Evolutionary conservation across 2,113 vertebrate genomes (phyloP), one percentile per base, ranked within the genome.

Genomic region (Puffinus mauretanicus): DNA sequence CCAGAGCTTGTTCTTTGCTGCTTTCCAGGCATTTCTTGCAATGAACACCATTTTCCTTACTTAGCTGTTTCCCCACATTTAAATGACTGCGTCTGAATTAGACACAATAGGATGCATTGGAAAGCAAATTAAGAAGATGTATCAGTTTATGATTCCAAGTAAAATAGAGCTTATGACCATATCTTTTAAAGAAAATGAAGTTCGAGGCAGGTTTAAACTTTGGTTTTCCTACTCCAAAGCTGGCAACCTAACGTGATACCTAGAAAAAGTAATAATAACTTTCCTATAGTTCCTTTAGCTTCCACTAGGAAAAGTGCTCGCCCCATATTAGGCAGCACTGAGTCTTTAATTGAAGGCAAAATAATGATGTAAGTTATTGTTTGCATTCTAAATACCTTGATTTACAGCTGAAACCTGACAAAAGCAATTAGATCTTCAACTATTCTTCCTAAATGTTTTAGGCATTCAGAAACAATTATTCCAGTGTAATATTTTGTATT

Each of bases 361-460:
- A 65, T 32, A 0, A 30, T 84, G 24, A 44, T 61, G 6, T 42
- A 62, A 46, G 12, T 94, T 60, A 42, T 18, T 0, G 0, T 77
- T 83, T 70, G 19, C 36, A 32, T 81, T 92, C 64, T 73, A 24
- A 40, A 62, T 49, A 51, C 8, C 22, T 80, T 61, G 49, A 49
- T 66, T 81, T 86, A 60, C 38, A 81, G 46, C 34, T 72, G 47
- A 91, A 87, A 79, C 34, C 36, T 94, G 46, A 70, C 13, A 66
- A 61, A 86, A 90, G 11, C n/a, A 38, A 72, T 82, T 64, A 72
- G 30, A 44, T 72, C 32, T 25, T 83, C 76, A n/a, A 25, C 16
- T 87, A 11, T 36, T 77, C 32, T 82, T 86, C 11, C 30, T 77
- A 44, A 94, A 77, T 51, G 8, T 58, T 51, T 86, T 44, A 47